Conservation (phyloP, 2,113 vertebrate species). For the Apeltes quadracus region DNA sequence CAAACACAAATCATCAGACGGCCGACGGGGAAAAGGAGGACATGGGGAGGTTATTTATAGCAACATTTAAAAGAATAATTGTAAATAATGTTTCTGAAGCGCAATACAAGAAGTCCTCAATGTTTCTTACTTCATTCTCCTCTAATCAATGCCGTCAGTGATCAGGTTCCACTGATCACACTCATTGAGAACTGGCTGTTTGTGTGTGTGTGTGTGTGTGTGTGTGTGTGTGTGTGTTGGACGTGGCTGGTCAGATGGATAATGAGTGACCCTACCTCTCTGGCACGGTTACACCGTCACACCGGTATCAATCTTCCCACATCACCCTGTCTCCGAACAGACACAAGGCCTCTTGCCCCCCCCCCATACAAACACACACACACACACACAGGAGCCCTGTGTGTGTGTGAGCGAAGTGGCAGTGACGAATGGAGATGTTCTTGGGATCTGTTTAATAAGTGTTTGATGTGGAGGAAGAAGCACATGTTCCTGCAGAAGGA, state of each 20-base stretch:
- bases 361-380: constrained; percentile 20
- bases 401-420: constrained; percentile 63
- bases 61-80: no score
- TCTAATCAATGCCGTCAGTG: no score
- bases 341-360: constrained; percentile 63
- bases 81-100: no score
- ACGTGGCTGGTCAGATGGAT: constrained; percentile 71
- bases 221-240: constrained; percentile 35
- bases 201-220: constrained; percentile 19
- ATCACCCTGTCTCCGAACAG: constrained; percentile 50
- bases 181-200: constrained; percentile 19
- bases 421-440: constrained; percentile 77
- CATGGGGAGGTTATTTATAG: not conserved
- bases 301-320: constrained; percentile 74
- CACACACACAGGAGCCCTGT: constrained; percentile 19
- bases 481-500: constrained; percentile 45
- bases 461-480: constrained; percentile 42
- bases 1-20: no score
- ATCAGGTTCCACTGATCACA: no score
- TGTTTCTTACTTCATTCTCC: no score
- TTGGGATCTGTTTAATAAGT: constrained; percentile 74
- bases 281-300: constrained; percentile 68
- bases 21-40: constrained; percentile 2
- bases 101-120: no score
- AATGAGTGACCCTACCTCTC: constrained; percentile 75